phyloP scores from a whole-genome alignment of 2,113 vertebrate genomes.

The Okapia johnstoni region DNA sequence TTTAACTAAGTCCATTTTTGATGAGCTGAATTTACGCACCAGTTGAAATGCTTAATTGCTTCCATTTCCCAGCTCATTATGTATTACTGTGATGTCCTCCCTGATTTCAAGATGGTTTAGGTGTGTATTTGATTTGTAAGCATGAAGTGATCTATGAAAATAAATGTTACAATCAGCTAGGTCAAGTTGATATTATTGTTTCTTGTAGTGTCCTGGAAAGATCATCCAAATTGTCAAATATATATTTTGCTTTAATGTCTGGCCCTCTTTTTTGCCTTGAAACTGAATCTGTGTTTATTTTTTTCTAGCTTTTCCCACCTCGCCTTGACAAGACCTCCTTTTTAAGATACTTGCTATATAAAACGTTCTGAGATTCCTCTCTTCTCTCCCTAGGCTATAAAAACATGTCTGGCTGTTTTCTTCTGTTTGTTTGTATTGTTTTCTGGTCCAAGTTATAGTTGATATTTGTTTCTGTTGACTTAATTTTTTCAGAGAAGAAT shows the following conservation, averaged over 20 bases:
- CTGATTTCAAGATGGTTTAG: not conserved
- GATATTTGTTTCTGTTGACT: not conserved
- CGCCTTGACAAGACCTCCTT: not conserved
- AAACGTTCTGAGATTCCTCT: not conserved
- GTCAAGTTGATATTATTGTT: not conserved
- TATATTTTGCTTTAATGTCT: not conserved
- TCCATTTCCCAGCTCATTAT: not conserved
- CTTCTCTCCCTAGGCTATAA: not conserved
- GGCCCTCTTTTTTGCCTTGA: not conserved
- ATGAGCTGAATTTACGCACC: not conserved
- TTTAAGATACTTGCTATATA: not conserved
- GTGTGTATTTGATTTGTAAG: not conserved
- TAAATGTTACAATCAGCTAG: not conserved
- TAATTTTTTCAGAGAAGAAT: not conserved
- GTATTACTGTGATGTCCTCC: not conserved
- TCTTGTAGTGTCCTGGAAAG: not conserved
- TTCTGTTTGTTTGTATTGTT: not conserved
- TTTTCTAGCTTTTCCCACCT: not conserved
- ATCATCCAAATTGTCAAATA: not conserved
- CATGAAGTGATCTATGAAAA: not conserved
- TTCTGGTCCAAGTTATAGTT: not conserved
- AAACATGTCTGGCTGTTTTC: not conserved
- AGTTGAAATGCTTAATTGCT: not conserved
- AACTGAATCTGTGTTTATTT: not conserved
- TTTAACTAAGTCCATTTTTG: conserved; percentile 10